Evolutionary conservation across 2,888 invertebrate genomes (phyloP).

Genomic region (Biston stratarius): DNA sequence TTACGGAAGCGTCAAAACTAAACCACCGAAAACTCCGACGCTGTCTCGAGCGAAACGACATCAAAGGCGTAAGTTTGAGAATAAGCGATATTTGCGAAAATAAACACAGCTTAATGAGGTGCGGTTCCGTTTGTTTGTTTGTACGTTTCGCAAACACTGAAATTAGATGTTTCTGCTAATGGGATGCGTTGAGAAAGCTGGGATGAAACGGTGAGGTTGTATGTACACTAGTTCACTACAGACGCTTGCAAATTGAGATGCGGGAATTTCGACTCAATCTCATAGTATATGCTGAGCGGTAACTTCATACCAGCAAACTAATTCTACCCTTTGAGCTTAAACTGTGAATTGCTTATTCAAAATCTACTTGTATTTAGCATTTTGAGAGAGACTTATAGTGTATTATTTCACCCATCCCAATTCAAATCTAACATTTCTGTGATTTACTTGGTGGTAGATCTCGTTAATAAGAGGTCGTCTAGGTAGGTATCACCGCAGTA

Average conservation of each 20-base stretch:
- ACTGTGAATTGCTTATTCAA: conserved; percentile 1
- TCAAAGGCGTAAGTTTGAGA: conserved; percentile 78
- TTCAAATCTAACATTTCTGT: too few relatives aligned
- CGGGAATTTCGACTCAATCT: conserved; percentile 11
- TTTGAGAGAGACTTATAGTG: too few relatives aligned
- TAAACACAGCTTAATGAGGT: conserved; percentile 76
- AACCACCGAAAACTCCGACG: conserved; percentile 86
- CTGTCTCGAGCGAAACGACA: conserved; percentile 80
- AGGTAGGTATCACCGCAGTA: too few relatives aligned
- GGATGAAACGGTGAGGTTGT: conserved; percentile 38
- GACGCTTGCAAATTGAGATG: conserved; percentile 35
- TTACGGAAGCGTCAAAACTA: conserved; percentile 80
- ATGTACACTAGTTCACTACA: conserved; percentile 11
- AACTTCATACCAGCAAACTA: conserved; percentile 11
- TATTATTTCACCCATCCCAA: too few relatives aligned
- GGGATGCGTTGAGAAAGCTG: conserved; percentile 55
- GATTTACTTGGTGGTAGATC: too few relatives aligned
- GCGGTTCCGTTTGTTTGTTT: conserved; percentile 59
- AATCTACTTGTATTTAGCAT: neutral
- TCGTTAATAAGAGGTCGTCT: too few relatives aligned
- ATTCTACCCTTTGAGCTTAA: conserved; percentile 11
- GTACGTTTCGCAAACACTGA: conserved; percentile 57
- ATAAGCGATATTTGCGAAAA: conserved; percentile 58
- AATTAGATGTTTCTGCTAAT: conserved; percentile 70
- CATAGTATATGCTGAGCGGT: conserved; percentile 23